These are phyloP conservation scores for Hypomecis atomaria DNA, from an alignment of 2,888 invertebrate species.

Conservation along the genomic window DNA sequence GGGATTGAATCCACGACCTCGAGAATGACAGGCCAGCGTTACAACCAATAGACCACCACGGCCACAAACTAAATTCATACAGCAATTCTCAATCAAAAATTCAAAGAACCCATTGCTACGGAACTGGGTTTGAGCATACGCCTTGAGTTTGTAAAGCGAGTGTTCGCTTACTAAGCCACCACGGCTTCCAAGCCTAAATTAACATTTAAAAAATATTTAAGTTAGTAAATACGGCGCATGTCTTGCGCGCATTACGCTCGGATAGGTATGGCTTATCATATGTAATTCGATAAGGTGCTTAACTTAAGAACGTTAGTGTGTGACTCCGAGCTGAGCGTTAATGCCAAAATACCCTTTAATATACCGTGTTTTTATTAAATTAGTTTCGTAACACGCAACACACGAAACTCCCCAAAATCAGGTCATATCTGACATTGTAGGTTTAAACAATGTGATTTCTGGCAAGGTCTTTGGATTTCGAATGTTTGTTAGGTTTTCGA, in stretches of 20 bases:
- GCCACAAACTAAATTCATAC: too few relatives aligned
- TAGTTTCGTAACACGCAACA: constrained; percentile 77
- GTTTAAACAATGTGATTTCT: constrained; percentile 45
- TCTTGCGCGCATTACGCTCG: constrained; percentile 20
- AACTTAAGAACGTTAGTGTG: constrained; percentile 62
- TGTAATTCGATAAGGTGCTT: constrained; percentile 61
- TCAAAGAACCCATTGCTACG: too few relatives aligned
- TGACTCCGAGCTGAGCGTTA: constrained; percentile 62
- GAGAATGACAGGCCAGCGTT: too few relatives aligned
- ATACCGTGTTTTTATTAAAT: constrained; percentile 81
- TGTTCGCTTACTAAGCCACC: too few relatives aligned
- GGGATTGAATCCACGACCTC: too few relatives aligned
- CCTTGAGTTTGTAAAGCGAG: too few relatives aligned
- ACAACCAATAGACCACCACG: too few relatives aligned
- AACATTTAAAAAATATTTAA: not conserved
- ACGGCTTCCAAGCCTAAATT: not conserved
- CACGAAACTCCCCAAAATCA: constrained; percentile 69
- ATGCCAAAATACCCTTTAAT: constrained; percentile 77
- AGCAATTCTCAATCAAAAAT: too few relatives aligned
- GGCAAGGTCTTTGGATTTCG: constrained; percentile 32
- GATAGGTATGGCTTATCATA: constrained; percentile 46
- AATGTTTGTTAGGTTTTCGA: constrained; percentile 27
- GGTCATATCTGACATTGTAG: constrained; percentile 65
- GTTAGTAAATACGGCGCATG: constrained; percentile 7
- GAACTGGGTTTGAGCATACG: too few relatives aligned